Percentiles rank a stretch among this genome's conserved stretches.
Evolutionary conservation across 2,797 vertebrate species (phyloP).

Genomic region (Pseudomugil gertrudae): DNA sequence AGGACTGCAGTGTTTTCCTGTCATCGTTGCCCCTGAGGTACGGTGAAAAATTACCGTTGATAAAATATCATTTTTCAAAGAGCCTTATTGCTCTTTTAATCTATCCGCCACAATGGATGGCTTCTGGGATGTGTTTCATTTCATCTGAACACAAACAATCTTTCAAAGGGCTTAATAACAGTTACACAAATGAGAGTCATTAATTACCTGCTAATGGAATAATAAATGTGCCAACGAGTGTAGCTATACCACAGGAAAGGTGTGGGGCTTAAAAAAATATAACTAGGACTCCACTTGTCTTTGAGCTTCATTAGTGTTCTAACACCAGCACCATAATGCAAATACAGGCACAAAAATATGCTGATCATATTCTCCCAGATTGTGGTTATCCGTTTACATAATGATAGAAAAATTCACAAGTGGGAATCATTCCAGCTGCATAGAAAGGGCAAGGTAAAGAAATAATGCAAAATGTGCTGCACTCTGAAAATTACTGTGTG

Average conservation of each 20-base stretch:
- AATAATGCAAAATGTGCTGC: constrained; percentile 42
- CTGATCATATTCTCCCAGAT: constrained; percentile 71
- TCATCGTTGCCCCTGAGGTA: constrained; percentile 90
- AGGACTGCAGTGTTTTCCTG: constrained; percentile 93
- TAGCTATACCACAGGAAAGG: constrained; percentile 75
- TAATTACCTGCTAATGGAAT: constrained; percentile 94
- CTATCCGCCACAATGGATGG: constrained; percentile 91
- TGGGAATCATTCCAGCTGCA: constrained; percentile 60
- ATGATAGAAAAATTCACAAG: constrained; percentile 59
- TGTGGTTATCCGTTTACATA: constrained; percentile 72
- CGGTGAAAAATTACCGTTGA: constrained; percentile 94
- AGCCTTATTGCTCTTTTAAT: constrained; percentile 93
- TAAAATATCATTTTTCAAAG: constrained; percentile 99
- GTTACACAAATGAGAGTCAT: constrained; percentile 91
- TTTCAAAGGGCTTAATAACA: constrained; percentile 90
- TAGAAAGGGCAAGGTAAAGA: constrained; percentile 53
- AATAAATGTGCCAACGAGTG: constrained; percentile 88
- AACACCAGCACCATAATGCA: constrained; percentile 68
- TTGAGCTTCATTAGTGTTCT: constrained; percentile 77
- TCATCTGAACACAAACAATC: constrained; percentile 90
- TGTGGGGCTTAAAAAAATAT: constrained; percentile 63
- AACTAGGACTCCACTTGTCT: constrained; percentile 68
- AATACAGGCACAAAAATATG: constrained; percentile 73
- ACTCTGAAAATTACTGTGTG: constrained; percentile 27
- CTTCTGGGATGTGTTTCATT: constrained; percentile 90